phyloP scores from a whole-genome alignment of 2,888 invertebrate species.

The Cheilosia impressa region DNA sequence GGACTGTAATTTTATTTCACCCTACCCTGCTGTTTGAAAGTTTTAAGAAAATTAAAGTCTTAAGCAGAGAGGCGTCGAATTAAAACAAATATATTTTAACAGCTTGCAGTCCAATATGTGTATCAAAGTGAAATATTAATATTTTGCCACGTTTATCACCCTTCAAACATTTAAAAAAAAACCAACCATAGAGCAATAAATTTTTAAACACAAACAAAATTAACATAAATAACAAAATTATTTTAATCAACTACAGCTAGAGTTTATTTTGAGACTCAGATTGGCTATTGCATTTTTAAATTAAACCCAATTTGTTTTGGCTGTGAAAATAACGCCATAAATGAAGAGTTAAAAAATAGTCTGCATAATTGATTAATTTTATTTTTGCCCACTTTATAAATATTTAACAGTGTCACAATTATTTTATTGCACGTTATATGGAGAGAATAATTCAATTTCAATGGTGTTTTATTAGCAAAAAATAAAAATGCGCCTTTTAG shows the following conservation, averaged over 20 bases:
- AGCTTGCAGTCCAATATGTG: background rate
- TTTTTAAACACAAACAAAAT: conserved; percentile 11
- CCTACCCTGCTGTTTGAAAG: background rate
- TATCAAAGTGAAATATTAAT: background rate
- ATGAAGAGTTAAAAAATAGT: no score
- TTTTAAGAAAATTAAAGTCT: background rate
- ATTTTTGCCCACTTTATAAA: no score
- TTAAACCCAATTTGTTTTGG: background rate
- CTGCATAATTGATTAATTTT: no score
- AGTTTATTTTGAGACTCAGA: background rate
- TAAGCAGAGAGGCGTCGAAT: no score
- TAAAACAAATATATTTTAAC: no score
- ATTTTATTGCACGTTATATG: no score
- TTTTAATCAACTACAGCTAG: conserved; percentile 1
- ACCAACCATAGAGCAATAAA: background rate
- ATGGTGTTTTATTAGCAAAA: no score
- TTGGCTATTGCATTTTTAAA: background rate
- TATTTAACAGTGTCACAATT: no score
- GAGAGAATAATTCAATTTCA: no score
- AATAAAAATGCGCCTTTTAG: no score
- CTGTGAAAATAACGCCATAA: no score
- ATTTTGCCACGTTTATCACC: background rate
- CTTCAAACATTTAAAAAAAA: background rate
- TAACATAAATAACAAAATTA: conserved; percentile 15
- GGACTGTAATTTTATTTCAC: conserved; percentile 5